These are phyloP conservation scores for Lacerta bilineata DNA, from an alignment of 2,797 vertebrate species.

Conservation along the genomic window DNA sequence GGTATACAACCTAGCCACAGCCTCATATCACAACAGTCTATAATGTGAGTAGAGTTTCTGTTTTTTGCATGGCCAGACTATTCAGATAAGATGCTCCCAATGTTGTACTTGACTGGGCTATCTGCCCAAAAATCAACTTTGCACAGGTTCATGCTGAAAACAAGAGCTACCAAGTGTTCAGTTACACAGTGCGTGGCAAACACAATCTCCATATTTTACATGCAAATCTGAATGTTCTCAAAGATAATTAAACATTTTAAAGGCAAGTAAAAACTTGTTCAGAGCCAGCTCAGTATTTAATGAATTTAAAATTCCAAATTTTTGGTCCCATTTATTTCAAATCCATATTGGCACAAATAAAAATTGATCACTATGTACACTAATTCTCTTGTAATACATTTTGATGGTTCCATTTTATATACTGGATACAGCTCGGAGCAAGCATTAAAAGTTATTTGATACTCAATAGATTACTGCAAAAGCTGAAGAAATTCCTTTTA, in stretches of 20 bases:
- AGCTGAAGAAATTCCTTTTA: slow-evolving; percentile 18
- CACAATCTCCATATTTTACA: slow-evolving; percentile 12
- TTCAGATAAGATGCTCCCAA: slow-evolving; percentile 12
- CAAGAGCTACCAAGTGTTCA: background rate
- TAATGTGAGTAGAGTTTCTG: background rate
- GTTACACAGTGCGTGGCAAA: background rate
- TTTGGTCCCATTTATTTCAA: slow-evolving; percentile 38
- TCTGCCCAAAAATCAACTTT: background rate
- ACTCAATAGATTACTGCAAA: slow-evolving; percentile 18
- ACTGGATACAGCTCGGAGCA: slow-evolving; percentile 29
- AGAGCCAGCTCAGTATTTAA: slow-evolving; percentile 34
- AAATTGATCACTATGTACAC: slow-evolving; percentile 5
- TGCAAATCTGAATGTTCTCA: slow-evolving; percentile 14
- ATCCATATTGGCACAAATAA: slow-evolving; percentile 39
- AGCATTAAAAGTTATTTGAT: slow-evolving; percentile 26
- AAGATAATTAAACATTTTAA: slow-evolving; percentile 10
- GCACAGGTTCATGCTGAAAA: background rate
- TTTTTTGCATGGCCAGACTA: background rate
- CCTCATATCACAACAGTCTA: background rate
- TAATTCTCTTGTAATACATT: slow-evolving; percentile 31
- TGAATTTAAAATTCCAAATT: slow-evolving; percentile 27
- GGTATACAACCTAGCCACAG: background rate
- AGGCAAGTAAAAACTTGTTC: slow-evolving; percentile 20
- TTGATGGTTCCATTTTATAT: slow-evolving; percentile 29
- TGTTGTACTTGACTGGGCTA: background rate